A percentile compares a stretch with the other conserved stretches of the same genome.
Evolutionary conservation across 53 echinoderm and acorn worm species (phyloP).

Genomic region (Luidia sarsii): DNA sequence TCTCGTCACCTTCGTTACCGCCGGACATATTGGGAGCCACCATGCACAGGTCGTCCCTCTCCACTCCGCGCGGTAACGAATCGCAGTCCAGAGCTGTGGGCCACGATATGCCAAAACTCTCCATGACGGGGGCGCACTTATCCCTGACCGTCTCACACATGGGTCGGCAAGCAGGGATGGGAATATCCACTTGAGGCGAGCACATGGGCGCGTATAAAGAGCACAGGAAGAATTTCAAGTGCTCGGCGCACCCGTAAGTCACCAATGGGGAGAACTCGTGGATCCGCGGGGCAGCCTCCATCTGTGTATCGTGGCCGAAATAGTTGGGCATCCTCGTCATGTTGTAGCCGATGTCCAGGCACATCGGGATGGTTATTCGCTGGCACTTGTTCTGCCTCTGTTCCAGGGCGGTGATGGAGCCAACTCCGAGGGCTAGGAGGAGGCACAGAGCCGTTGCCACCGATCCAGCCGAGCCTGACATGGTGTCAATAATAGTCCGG

Average conservation of each 20-base stretch:
- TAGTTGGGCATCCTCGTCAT: constrained; percentile 93
- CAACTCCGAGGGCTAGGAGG: not conserved
- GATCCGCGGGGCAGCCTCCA: constrained; percentile 86
- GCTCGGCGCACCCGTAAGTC: constrained; percentile 87
- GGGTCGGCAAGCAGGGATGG: constrained; percentile 88
- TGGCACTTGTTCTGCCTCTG: constrained; percentile 75
- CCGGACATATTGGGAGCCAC: constrained; percentile 84
- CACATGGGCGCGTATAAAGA: constrained; percentile 97
- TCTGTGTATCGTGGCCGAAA: constrained; percentile 84
- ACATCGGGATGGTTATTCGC: constrained; percentile 94
- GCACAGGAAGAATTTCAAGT: constrained; percentile 86
- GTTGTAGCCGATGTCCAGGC: constrained; percentile 95
- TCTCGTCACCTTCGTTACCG: constrained; percentile 7
- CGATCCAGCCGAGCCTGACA: constrained; percentile 7
- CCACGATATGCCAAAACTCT: constrained; percentile 86
- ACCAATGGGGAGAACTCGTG: constrained; percentile 95
- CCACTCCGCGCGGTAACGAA: constrained; percentile 69
- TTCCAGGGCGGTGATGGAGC: not conserved
- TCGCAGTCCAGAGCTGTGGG: constrained; percentile 84
- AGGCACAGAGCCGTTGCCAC: constrained; percentile 11
- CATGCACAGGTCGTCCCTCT: constrained; percentile 88
- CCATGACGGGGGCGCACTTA: constrained; percentile 90
- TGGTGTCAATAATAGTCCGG: constrained; percentile 26
- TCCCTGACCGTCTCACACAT: constrained; percentile 92
- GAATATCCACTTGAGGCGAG: constrained; percentile 84